These are phyloP conservation scores for Theristicus caerulescens DNA, from an alignment of 2,113 vertebrate genomes.

Conservation along the genomic window DNA sequence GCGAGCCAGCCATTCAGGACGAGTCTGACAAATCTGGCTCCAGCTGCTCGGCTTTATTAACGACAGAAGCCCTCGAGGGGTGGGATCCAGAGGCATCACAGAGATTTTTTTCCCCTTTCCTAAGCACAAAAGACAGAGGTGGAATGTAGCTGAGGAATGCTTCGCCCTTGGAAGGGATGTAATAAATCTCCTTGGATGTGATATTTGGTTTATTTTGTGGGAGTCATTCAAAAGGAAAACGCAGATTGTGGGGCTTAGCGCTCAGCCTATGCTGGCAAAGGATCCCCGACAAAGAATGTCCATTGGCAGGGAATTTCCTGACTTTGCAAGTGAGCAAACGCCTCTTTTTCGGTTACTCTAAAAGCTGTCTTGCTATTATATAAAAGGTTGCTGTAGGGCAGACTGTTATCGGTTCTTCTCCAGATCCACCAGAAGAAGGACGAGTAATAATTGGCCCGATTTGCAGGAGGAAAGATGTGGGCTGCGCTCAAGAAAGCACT, in stretches of 20 bases:
- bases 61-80: conserved; percentile 48
- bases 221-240: conserved; percentile 63
- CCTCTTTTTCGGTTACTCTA: conserved; percentile 50
- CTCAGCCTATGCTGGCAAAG: conserved; percentile 64
- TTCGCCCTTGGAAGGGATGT: conserved; percentile 44
- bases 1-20: conserved; percentile 32
- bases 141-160: conserved; percentile 63
- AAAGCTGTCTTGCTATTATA: conserved; percentile 45
- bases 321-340: conserved; percentile 68
- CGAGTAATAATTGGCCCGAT: not conserved
- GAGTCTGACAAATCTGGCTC: conserved; percentile 53
- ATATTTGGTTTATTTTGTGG: conserved; percentile 63
- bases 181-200: conserved; percentile 60
- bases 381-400: conserved; percentile 24
- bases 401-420: not conserved
- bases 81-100: conserved; percentile 55
- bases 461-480: not conserved
- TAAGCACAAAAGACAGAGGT: conserved; percentile 60
- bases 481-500: not conserved
- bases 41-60: conserved; percentile 56
- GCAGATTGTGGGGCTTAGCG: conserved; percentile 54
- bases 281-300: conserved; percentile 59
- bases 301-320: conserved; percentile 72
- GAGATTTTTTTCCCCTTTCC: conserved; percentile 35
- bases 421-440: not conserved